phyloP scores from a whole-genome alignment of 1,140 invertebrate genomes.

The Coelopa frigida region DNA sequence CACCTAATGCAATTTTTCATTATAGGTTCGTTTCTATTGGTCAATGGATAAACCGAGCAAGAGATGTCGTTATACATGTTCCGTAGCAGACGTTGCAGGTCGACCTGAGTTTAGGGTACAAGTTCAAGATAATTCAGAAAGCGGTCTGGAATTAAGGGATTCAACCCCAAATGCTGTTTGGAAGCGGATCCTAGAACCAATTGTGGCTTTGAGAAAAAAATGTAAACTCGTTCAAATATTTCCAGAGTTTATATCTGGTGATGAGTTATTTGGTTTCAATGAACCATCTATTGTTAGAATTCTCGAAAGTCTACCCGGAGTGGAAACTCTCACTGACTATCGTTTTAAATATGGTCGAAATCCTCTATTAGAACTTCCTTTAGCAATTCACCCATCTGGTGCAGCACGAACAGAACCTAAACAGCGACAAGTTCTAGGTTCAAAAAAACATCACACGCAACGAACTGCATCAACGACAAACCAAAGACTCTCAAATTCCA shows the following conservation, averaged over 20 bases:
- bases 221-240: slow-evolving; percentile 85
- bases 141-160: slow-evolving; percentile 69
- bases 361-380: slow-evolving; percentile 87
- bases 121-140: slow-evolving; percentile 67
- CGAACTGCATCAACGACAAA: slow-evolving; percentile 56
- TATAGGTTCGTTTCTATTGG: slow-evolving; percentile 87
- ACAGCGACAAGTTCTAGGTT: slow-evolving; percentile 53
- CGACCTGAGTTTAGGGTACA: slow-evolving; percentile 83
- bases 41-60: slow-evolving; percentile 80
- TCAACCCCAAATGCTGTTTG: slow-evolving; percentile 74
- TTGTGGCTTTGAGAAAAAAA: slow-evolving; percentile 68
- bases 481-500: slow-evolving; percentile 45
- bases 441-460: slow-evolving; percentile 71
- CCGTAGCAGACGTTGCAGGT: slow-evolving; percentile 80
- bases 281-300: slow-evolving; percentile 92
- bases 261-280: slow-evolving; percentile 94
- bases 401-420: slow-evolving; percentile 87
- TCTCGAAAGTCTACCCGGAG: slow-evolving; percentile 77
- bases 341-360: slow-evolving; percentile 94
- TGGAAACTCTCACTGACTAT: slow-evolving; percentile 93
- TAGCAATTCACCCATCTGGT: slow-evolving; percentile 94
- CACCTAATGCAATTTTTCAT: slow-evolving; percentile 9
- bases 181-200: slow-evolving; percentile 71
- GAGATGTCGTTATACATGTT: slow-evolving; percentile 88
- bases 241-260: slow-evolving; percentile 85